Percentiles rank a stretch among this genome's conserved stretches.
phyloP scores from a whole-genome alignment of 2,113 vertebrate genomes.

The Zingel zingel region DNA sequence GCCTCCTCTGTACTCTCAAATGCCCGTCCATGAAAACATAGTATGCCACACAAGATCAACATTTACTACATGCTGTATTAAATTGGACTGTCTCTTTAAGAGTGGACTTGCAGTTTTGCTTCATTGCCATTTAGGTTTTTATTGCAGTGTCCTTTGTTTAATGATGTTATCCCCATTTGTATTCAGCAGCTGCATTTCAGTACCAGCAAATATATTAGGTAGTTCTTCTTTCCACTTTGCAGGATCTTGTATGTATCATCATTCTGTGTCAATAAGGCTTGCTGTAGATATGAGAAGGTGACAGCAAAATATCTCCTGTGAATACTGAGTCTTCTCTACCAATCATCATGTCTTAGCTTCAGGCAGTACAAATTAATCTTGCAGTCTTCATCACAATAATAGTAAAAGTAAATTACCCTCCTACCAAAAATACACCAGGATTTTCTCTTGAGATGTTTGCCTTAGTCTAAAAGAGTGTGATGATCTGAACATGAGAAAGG shows the following conservation, averaged over 20 bases:
- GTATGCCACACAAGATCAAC: not conserved
- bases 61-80: not conserved
- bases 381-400: constrained; percentile 40
- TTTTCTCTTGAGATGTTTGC: not conserved
- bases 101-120: not conserved
- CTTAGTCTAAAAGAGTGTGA: not conserved
- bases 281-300: constrained; percentile 35
- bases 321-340: constrained; percentile 36
- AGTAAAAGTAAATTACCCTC: constrained; percentile 42
- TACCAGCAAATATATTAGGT: constrained; percentile 28
- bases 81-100: constrained; percentile 4
- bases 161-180: constrained; percentile 16
- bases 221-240: constrained; percentile 29
- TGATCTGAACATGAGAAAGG: constrained; percentile 4
- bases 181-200: constrained; percentile 33
- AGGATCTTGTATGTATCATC: constrained; percentile 42
- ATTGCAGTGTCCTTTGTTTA: not conserved
- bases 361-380: constrained; percentile 52
- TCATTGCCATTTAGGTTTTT: not conserved
- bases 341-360: constrained; percentile 39
- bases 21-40: not conserved
- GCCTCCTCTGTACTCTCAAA: not conserved
- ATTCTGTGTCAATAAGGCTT: constrained; percentile 49
- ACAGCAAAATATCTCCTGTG: constrained; percentile 37
- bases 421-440: not conserved